These are phyloP conservation scores for Onychomys arenicola DNA, from an alignment of 2,797 vertebrate species.

Conservation along the genomic window DNA sequence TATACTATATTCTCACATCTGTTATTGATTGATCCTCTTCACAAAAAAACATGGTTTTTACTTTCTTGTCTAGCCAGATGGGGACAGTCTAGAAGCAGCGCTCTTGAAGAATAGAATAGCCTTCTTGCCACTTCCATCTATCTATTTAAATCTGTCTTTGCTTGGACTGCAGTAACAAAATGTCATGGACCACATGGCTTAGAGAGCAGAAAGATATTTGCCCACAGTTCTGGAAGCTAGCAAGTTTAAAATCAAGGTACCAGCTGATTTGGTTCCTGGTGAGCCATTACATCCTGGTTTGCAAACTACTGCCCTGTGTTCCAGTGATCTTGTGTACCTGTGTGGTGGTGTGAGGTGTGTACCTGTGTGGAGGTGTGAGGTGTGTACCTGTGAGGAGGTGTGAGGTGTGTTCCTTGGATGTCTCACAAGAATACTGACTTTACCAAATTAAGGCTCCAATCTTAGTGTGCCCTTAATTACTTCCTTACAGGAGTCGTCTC, in stretches of 20 bases:
- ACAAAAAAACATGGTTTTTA: constrained; percentile 38
- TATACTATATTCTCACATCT: not conserved
- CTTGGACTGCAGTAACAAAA: constrained; percentile 6
- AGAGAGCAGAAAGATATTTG: constrained; percentile 1
- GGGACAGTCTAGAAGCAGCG: not conserved
- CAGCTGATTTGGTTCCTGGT: not conserved
- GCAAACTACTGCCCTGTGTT: not conserved
- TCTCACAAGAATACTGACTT: not conserved
- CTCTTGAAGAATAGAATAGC: not conserved
- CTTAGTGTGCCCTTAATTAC: not conserved
- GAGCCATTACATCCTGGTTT: not conserved
- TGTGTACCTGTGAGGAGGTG: not conserved
- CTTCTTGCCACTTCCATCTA: not conserved
- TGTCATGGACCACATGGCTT: not conserved
- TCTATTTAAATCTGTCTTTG: constrained; percentile 44
- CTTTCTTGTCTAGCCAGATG: constrained; percentile 3
- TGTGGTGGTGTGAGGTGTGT: not conserved
- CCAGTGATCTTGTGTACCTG: not conserved
- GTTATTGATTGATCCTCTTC: not conserved
- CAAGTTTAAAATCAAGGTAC: constrained; percentile 14
- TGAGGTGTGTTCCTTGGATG: too few species aligned
- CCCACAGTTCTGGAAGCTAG: not conserved
- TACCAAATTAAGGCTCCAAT: not conserved
- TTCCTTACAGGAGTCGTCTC: not conserved
- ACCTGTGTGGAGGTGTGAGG: not conserved